A percentile compares a stretch with the other conserved stretches of the same genome.
These are phyloP conservation scores for Eueremaeus valkanovi DNA, from an alignment of 2,888 invertebrate genomes.

Conservation along the genomic window DNA sequence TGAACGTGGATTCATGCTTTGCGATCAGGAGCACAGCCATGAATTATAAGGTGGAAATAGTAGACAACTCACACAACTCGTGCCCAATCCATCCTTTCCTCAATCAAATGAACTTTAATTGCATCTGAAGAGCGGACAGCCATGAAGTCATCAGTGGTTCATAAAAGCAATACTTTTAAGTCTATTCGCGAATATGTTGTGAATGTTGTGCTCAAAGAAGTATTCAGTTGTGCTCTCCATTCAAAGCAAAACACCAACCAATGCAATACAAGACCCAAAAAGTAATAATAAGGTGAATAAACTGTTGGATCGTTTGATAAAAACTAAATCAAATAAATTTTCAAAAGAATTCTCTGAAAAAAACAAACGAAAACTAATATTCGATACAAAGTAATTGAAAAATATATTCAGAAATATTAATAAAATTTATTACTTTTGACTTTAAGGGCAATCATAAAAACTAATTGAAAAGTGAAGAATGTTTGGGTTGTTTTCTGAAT, in stretches of 20 bases:
- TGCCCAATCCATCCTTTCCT: constrained; percentile 25
- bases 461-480: not conserved
- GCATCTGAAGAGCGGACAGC: constrained; percentile 19
- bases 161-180: not conserved
- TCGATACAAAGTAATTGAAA: not conserved
- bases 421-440: too few species aligned
- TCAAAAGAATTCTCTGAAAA: not conserved
- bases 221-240: not conserved
- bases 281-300: not conserved
- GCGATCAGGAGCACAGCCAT: constrained; percentile 11
- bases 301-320: too few species aligned
- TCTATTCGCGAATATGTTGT: not conserved
- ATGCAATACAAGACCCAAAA: not conserved
- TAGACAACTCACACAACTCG: not conserved
- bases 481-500: not conserved
- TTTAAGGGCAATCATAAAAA: not conserved
- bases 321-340: constrained; percentile 1
- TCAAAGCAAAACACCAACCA: too few species aligned
- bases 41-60: constrained; percentile 27
- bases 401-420: too few species aligned
- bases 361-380: too few species aligned
- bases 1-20: not conserved
- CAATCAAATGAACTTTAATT: constrained; percentile 22
- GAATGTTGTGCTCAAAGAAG: not conserved
- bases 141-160: not conserved